Percentiles rank a stretch among this genome's conserved stretches.
phyloP scores from a whole-genome alignment of 2,797 vertebrate species.

The Syngnathus rostellatus region DNA sequence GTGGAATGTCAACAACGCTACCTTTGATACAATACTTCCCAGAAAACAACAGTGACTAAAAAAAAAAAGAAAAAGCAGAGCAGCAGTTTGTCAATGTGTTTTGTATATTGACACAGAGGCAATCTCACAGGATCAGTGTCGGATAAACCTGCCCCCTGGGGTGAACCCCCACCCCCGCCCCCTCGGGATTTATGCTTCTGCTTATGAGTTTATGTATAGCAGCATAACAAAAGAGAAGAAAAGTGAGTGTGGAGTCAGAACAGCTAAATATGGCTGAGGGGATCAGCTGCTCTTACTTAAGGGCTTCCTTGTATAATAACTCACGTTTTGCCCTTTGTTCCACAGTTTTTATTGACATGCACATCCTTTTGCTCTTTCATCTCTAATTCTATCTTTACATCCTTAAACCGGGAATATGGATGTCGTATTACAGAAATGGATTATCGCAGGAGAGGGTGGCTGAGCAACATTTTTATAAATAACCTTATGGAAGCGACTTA shows the following conservation, averaged over 20 bases:
- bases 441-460: conserved; percentile 23
- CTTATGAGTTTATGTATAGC: conserved; percentile 6
- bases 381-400: not conserved
- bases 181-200: conserved; percentile 36
- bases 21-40: conserved; percentile 27
- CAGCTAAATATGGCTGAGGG: conserved; percentile 11
- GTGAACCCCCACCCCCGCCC: not conserved
- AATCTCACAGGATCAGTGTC: conserved; percentile 55
- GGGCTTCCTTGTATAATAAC: not conserved
- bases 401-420: conserved; percentile 23
- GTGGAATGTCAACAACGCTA: conserved; percentile 43
- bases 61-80: conserved; percentile 38
- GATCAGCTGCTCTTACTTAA: conserved; percentile 13
- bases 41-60: conserved; percentile 33
- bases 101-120: conserved; percentile 52
- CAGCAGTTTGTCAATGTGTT: conserved; percentile 47
- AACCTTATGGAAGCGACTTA: conserved; percentile 38
- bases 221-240: conserved; percentile 2
- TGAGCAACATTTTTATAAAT: conserved; percentile 19
- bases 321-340: not conserved
- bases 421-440: conserved; percentile 35
- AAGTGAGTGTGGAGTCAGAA: not conserved
- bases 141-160: conserved; percentile 28
- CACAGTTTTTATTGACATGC: not conserved
- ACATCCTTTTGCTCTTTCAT: not conserved